Evolutionary conservation across 2,113 vertebrate species (phyloP).

Genomic region (Grammomys dolichurus): DNA sequence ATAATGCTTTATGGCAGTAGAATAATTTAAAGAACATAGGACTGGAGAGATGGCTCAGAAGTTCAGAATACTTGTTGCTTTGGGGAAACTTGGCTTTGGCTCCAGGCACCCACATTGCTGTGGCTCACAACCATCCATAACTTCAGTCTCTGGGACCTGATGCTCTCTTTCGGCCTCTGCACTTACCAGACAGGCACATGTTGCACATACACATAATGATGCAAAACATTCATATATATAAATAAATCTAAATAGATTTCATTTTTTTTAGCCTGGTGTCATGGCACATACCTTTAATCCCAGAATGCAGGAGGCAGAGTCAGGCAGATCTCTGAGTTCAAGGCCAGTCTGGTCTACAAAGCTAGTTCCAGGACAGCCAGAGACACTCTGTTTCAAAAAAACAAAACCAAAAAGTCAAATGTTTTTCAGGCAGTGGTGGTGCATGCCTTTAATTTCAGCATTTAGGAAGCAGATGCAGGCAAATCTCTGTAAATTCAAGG

Average conservation of each 20-base stretch:
- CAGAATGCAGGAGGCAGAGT: background rate
- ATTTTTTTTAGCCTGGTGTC: background rate
- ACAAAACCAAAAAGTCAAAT: background rate
- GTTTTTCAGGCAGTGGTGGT: background rate
- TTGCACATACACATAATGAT: background rate
- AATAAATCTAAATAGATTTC: background rate
- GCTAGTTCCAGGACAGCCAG: background rate
- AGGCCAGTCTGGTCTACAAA: background rate
- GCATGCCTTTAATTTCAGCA: background rate
- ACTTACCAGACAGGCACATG: background rate
- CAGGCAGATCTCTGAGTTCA: background rate
- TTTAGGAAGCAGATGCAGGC: background rate
- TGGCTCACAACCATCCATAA: background rate
- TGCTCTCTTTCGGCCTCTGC: background rate
- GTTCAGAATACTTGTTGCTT: background rate
- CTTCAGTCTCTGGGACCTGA: background rate
- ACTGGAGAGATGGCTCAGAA: background rate
- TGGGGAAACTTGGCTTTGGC: background rate
- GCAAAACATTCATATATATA: background rate
- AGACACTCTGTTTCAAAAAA: background rate
- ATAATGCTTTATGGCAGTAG: background rate
- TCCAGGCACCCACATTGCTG: background rate
- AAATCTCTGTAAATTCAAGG: background rate
- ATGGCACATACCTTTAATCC: background rate
- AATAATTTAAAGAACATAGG: conserved; percentile 52